phyloP scores from a whole-genome alignment of 2,888 invertebrate genomes.

The Ptychoptera contaminata region DNA sequence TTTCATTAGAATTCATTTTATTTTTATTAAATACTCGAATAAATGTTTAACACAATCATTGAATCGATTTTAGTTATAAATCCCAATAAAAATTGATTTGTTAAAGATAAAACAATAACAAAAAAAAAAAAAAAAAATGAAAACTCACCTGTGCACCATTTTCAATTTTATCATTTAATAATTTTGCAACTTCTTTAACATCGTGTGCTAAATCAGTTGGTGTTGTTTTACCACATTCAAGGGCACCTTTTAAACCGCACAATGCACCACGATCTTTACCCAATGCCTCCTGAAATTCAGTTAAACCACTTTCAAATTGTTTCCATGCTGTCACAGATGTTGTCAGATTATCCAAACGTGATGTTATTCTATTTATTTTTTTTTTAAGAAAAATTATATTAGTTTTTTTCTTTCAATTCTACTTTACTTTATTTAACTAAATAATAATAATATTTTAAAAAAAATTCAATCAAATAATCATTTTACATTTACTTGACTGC shows the following conservation, averaged over 20 bases:
- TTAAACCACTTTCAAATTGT: conserved; percentile 58
- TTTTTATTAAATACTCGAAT: background rate
- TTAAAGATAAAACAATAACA: no score
- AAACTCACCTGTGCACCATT: conserved; percentile 23
- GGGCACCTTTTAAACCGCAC: conserved; percentile 27
- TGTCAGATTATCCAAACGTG: conserved; percentile 53
- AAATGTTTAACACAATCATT: no score
- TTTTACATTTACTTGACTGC: no score
- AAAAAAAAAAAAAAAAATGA: no score
- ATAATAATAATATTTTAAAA: no score
- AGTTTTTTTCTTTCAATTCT: background rate
- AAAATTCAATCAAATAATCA: background rate
- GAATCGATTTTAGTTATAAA: no score
- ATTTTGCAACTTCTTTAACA: conserved; percentile 30
- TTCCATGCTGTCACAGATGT: conserved; percentile 57
- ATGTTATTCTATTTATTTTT: conserved; percentile 43
- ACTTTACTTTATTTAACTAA: no score
- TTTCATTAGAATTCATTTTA: background rate
- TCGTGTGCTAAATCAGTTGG: conserved; percentile 28
- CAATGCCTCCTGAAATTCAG: conserved; percentile 59
- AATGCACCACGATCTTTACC: conserved; percentile 44
- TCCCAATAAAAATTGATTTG: no score
- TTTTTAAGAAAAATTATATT: background rate
- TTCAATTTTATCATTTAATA: conserved; percentile 30
- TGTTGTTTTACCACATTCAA: conserved; percentile 26